phyloP scores from a whole-genome alignment of 2,113 vertebrate species.

The Sceloporus tristichus region DNA sequence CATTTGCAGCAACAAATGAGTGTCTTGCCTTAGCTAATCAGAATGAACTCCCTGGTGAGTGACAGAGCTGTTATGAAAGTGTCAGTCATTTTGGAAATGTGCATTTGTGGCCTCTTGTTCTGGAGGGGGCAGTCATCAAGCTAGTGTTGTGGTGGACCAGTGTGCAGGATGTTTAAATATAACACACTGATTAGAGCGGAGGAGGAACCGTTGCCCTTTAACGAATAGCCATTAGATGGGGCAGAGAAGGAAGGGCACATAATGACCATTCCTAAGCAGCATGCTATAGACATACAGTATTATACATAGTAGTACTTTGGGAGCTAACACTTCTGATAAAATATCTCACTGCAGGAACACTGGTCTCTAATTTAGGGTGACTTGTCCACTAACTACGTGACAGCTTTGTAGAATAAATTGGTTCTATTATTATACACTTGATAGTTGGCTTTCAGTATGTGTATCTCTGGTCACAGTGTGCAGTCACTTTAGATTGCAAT shows the following conservation, averaged over 20 bases:
- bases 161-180: not conserved
- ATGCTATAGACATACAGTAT: not conserved
- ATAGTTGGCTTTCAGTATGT: not conserved
- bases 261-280: not conserved
- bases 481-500: conserved; percentile 9
- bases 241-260: not conserved
- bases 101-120: not conserved
- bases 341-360: not conserved
- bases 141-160: not conserved
- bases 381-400: conserved; percentile 21
- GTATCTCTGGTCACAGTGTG: not conserved
- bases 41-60: not conserved
- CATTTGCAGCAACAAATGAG: not conserved
- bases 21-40: not conserved
- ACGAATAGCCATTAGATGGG: not conserved
- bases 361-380: conserved; percentile 7
- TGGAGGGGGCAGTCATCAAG: not conserved
- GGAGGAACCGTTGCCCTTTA: not conserved
- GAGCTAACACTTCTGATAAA: conserved; percentile 13
- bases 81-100: not conserved
- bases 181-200: not conserved
- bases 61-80: not conserved
- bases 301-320: conserved; percentile 6
- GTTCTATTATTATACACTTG: conserved; percentile 11
- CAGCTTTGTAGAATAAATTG: conserved; percentile 18